Conservation (phyloP, 2,888 invertebrate genomes). For the Horisme vitalbata region DNA sequence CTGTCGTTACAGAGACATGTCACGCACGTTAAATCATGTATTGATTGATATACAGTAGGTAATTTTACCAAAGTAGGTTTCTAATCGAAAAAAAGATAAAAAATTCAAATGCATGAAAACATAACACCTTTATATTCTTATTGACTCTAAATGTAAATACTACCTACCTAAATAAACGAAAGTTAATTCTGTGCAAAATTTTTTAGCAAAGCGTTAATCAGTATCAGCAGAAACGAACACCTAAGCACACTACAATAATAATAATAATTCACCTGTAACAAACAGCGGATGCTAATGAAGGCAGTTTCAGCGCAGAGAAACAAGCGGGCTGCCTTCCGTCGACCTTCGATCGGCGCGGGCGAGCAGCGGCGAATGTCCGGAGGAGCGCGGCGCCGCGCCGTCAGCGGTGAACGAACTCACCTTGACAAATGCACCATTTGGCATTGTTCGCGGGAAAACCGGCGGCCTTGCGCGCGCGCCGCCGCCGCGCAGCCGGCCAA, state of each 20-base stretch:
- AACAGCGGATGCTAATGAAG: conserved; percentile 64
- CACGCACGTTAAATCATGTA: too few relatives aligned
- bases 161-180: too few relatives aligned
- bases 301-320: conserved; percentile 52
- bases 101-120: too few relatives aligned
- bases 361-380: conserved; percentile 62
- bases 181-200: too few relatives aligned
- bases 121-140: too few relatives aligned
- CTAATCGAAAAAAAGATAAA: too few relatives aligned
- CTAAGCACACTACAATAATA: conserved; percentile 32
- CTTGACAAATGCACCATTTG: conserved; percentile 84
- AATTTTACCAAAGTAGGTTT: too few relatives aligned
- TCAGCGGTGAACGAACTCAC: conserved; percentile 82
- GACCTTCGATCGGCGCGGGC: conserved; percentile 73
- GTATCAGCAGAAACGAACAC: conserved; percentile 31
- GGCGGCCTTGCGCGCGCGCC: conserved; percentile 79
- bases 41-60: too few relatives aligned
- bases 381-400: conserved; percentile 55
- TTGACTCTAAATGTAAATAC: too few relatives aligned
- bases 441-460: conserved; percentile 83
- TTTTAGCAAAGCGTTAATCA: conserved; percentile 8
- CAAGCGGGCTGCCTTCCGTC: conserved; percentile 65
- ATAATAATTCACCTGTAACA: conserved; percentile 70
- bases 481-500: conserved; percentile 58
- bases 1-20: too few relatives aligned